Conservation (phyloP, 2,888 invertebrate species). For the Tipula unca region DNA sequence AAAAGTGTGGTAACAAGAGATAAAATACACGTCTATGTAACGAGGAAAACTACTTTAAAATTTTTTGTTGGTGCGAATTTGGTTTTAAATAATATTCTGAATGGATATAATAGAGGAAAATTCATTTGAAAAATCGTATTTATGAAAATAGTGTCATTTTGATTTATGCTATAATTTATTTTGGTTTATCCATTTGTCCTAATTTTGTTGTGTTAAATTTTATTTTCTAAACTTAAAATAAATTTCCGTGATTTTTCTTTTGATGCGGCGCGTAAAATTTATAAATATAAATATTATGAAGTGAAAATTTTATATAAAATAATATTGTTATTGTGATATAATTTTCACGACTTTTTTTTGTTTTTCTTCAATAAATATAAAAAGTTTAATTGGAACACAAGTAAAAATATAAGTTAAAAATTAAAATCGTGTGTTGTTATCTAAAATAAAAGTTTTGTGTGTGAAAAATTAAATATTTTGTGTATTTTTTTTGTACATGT, state of each 20-base stretch:
- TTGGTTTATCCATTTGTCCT: not conserved
- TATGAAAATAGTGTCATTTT: not conserved
- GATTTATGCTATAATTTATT: not conserved
- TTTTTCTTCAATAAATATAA: not conserved
- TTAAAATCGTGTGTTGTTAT: not conserved
- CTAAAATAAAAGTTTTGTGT: not conserved
- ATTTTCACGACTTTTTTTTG: not conserved
- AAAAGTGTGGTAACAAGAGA: not conserved
- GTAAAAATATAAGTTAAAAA: not conserved
- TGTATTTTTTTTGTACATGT: not conserved
- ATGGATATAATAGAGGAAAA: not conserved
- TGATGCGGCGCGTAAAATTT: not conserved
- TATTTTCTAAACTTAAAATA: not conserved
- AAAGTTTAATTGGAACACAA: not conserved
- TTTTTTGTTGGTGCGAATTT: not conserved
- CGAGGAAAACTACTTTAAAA: not conserved
- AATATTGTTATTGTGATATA: not conserved
- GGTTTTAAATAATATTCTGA: not conserved
- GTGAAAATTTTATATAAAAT: not conserved
- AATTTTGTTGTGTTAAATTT: not conserved
- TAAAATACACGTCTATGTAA: not conserved
- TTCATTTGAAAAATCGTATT: not conserved
- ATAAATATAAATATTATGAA: conserved; percentile 8
- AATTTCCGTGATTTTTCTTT: not conserved
- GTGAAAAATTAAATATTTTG: not conserved